Percentiles rank a stretch among this genome's conserved stretches.
phyloP scores from a whole-genome alignment of 1,140 invertebrate genomes.

The Yoshiicerus persimilis region DNA sequence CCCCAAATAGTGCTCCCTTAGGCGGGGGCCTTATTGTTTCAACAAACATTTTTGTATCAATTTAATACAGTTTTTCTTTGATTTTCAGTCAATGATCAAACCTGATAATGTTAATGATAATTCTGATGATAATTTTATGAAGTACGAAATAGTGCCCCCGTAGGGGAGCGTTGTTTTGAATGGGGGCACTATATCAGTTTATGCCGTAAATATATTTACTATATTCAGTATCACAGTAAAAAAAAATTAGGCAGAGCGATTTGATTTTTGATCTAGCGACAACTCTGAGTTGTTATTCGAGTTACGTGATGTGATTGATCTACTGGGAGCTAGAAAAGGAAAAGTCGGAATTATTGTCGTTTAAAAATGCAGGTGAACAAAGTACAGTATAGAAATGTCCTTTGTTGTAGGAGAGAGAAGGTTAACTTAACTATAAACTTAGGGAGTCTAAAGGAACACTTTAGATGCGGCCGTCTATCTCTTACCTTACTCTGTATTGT shows the following conservation, averaged over 20 bases:
- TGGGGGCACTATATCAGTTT: no score
- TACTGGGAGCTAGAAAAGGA: neutral
- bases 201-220: no score
- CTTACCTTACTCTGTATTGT: neutral
- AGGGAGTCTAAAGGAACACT: neutral
- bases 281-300: neutral
- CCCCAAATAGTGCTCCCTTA: no score
- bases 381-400: neutral
- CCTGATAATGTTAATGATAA: no score
- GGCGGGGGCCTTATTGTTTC: no score
- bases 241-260: neutral
- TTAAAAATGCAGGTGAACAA: neutral
- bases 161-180: no score
- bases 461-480: neutral
- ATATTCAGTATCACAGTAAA: no score
- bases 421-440: neutral
- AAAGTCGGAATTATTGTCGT: neutral
- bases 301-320: slow-evolving; percentile 21
- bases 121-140: no score
- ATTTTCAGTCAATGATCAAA: no score
- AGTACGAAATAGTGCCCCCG: no score
- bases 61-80: no score
- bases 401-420: neutral
- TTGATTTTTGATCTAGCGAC: neutral
- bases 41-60: no score